Evolutionary conservation across 2,888 invertebrate genomes (phyloP), one percentile per base, ranked within the genome.

Genomic region (Andrena marginata): DNA sequence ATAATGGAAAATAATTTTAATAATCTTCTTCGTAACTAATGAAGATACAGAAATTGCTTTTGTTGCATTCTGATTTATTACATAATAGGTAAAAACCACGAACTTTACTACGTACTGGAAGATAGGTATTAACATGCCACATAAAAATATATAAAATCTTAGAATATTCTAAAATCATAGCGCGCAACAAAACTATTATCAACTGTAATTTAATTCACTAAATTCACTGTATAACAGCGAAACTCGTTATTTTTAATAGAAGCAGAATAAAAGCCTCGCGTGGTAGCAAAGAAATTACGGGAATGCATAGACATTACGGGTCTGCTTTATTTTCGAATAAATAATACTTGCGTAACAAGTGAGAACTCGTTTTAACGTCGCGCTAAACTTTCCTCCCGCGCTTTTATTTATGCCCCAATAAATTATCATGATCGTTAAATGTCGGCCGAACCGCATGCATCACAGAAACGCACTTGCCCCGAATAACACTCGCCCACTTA

Each of bases 401-500:
- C 31, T 69, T 77, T 63, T 54, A 35, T 62, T 68, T 62, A 78
- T 23, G 68, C 33, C 56, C 54, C 35, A 54, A n/a, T 77, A 56
- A 77, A 79, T 56, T 56, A 79, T 69, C 56, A 7, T n/a, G 62
- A 77, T 78, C 62, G 56, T 68, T 54, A 8, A 68, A 69, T 35
- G 63, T 64, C 48, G 13, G 26, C 7, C 33, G 48, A 3, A 35
- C 6, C 35, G 59, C 49, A 48, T 72, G 33, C 59, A 59, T 59
- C 59, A 60, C 77, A 33, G 62, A 5, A 31, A 65, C 20, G 16
- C 29, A 60, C 77, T 62, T 42, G 48, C 49, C 29, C 10, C 20
- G 77, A 75, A 75, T 35, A 65, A 77, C 62, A 51, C 59, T 20
- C 51, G 65, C 20, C 51, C 35, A 60, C 70, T 77, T 70, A 54